Conservation (phyloP, 2,888 invertebrate genomes). For the Smittia aterrima region DNA sequence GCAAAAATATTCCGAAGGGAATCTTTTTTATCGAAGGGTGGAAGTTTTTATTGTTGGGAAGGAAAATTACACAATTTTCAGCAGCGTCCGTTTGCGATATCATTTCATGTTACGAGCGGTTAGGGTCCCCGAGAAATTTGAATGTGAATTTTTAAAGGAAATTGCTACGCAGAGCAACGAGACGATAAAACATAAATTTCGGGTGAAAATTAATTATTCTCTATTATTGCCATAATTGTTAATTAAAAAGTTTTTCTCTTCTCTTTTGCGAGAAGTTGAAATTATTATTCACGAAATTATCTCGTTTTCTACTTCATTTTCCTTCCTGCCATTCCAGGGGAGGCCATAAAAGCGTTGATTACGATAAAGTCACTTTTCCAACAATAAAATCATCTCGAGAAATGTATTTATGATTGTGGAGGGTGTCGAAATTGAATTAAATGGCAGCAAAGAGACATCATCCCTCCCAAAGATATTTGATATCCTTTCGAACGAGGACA, state of each 20-base stretch:
- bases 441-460: not conserved
- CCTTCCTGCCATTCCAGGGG: not conserved
- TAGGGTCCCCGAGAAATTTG: not conserved
- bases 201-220: conserved; percentile 7
- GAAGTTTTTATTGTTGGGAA: conserved; percentile 21
- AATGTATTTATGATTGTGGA: conserved; percentile 13
- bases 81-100: conserved; percentile 18
- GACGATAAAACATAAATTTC: conserved; percentile 10
- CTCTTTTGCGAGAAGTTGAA: not conserved
- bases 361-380: conserved; percentile 13
- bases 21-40: conserved; percentile 18
- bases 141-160: conserved; percentile 8
- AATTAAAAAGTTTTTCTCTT: conserved; percentile 8
- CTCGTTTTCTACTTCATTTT: conserved; percentile 27
- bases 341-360: conserved; percentile 21
- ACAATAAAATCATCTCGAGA: conserved; percentile 20
- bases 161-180: conserved; percentile 13
- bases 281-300: conserved; percentile 25
- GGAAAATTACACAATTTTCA: conserved; percentile 10
- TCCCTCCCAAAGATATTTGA: conserved; percentile 17
- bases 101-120: not conserved
- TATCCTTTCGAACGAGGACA: not conserved
- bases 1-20: not conserved
- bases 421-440: conserved; percentile 10
- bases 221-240: conserved; percentile 12